Conservation (phyloP, 2,113 vertebrate genomes). For the Siniperca chuatsi region DNA sequence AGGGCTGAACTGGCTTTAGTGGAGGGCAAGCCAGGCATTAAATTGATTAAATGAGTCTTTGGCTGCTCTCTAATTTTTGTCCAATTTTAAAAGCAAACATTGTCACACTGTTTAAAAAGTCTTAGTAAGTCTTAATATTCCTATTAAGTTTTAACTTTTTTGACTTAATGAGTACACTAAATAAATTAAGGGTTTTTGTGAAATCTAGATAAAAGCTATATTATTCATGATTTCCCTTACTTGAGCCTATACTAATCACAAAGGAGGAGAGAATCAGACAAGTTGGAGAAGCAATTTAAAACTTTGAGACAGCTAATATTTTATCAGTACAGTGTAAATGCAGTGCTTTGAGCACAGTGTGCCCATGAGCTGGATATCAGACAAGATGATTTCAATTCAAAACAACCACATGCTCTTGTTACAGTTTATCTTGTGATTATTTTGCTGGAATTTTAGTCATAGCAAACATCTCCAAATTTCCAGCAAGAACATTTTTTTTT, state of each 20-base stretch:
- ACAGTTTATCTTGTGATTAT: not conserved
- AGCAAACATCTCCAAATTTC: not conserved
- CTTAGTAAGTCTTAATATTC: not conserved
- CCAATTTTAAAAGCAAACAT: constrained; percentile 56
- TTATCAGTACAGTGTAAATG: not conserved
- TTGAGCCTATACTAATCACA: too few relatives aligned
- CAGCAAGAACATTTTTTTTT: too few relatives aligned
- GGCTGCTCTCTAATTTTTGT: constrained; percentile 28
- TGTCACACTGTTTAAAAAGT: not conserved
- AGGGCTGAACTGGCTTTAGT: constrained; percentile 72
- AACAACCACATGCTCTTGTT: not conserved
- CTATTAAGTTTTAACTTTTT: not conserved
- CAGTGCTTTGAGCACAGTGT: not conserved
- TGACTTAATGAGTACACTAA: not conserved
- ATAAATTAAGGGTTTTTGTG: not conserved
- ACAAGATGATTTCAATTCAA: not conserved
- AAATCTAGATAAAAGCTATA: too few relatives aligned
- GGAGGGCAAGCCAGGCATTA: constrained; percentile 50
- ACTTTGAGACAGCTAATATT: too few relatives aligned
- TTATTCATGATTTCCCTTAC: too few relatives aligned
- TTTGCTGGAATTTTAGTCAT: not conserved
- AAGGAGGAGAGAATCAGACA: too few relatives aligned
- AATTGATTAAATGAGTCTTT: constrained; percentile 28
- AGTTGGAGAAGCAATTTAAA: too few relatives aligned
- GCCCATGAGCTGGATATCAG: not conserved